A percentile compares a stretch with the other conserved stretches of the same genome.
Evolutionary conservation across 2,888 invertebrate species (phyloP).

Genomic region (Cenopis cana): DNA sequence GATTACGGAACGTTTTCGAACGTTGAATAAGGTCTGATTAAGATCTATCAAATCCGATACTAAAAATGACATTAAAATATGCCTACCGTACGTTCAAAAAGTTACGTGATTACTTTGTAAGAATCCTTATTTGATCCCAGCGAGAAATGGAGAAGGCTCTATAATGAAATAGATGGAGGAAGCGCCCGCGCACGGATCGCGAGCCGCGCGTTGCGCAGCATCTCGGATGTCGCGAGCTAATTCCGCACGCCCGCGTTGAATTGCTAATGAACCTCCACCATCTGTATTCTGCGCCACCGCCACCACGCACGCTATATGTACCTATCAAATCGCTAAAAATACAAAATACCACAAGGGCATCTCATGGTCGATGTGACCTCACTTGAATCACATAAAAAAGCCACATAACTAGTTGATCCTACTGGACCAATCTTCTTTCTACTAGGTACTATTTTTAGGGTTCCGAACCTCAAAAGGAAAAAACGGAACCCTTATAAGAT

Average conservation of each 20-base stretch:
- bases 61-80: too few species aligned
- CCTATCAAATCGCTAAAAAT: constrained; percentile 81
- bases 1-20: too few species aligned
- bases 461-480: too few species aligned
- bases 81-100: neutral
- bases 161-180: constrained; percentile 44
- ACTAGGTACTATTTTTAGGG: too few species aligned
- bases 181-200: constrained; percentile 38
- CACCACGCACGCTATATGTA: constrained; percentile 52
- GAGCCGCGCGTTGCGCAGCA: constrained; percentile 56
- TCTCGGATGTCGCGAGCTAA: constrained; percentile 76
- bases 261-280: constrained; percentile 69
- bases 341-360: constrained; percentile 73
- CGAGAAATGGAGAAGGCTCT: constrained; percentile 6
- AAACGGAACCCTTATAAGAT: too few species aligned
- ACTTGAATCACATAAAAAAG: constrained; percentile 73
- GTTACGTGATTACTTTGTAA: neutral
- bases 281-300: constrained; percentile 74
- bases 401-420: constrained; percentile 65
- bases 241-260: constrained; percentile 78
- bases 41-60: too few species aligned
- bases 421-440: constrained; percentile 42
- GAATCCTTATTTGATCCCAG: neutral
- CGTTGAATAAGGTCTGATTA: too few species aligned
- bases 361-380: constrained; percentile 74